These are phyloP conservation scores for Chromobotia macracanthus DNA, from an alignment of 2,797 vertebrate genomes.

Conservation along the genomic window DNA sequence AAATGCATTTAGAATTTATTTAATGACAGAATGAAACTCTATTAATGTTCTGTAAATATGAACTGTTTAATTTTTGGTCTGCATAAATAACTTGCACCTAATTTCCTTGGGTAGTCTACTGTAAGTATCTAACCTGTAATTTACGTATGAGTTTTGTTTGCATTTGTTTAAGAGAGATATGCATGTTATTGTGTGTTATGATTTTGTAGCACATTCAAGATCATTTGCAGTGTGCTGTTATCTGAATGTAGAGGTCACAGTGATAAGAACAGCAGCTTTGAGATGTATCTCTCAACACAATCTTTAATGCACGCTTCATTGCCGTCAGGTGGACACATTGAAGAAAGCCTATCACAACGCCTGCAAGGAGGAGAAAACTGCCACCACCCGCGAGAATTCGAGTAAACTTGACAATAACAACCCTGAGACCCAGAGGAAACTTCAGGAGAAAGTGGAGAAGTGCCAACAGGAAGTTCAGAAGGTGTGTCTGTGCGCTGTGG, in stretches of 20 bases:
- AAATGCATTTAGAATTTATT: too few species aligned
- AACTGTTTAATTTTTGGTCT: too few species aligned
- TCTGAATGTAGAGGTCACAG: not conserved
- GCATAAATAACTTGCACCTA: too few species aligned
- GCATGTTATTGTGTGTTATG: not conserved
- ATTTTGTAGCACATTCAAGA: not conserved
- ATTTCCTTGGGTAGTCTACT: too few species aligned
- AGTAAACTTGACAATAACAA: constrained; percentile 93
- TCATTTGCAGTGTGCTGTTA: not conserved
- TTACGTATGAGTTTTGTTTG: not conserved
- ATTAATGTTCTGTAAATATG: too few species aligned
- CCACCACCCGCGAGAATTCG: constrained; percentile 87
- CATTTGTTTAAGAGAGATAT: not conserved
- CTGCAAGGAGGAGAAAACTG: constrained; percentile 96
- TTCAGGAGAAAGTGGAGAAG: constrained; percentile 97
- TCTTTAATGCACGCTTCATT: not conserved
- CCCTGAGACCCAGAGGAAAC: constrained; percentile 92
- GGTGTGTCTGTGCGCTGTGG: constrained; percentile 73
- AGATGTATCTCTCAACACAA: not conserved
- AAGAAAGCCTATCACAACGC: constrained; percentile 92
- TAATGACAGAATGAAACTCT: too few species aligned
- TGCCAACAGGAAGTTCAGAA: constrained; percentile 94
- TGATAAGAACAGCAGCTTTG: not conserved
- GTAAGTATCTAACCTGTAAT: too few species aligned
- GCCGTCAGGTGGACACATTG: constrained; percentile 79